phyloP scores from a whole-genome alignment of 1,140 invertebrate genomes.

The Laupala kohalensis region DNA sequence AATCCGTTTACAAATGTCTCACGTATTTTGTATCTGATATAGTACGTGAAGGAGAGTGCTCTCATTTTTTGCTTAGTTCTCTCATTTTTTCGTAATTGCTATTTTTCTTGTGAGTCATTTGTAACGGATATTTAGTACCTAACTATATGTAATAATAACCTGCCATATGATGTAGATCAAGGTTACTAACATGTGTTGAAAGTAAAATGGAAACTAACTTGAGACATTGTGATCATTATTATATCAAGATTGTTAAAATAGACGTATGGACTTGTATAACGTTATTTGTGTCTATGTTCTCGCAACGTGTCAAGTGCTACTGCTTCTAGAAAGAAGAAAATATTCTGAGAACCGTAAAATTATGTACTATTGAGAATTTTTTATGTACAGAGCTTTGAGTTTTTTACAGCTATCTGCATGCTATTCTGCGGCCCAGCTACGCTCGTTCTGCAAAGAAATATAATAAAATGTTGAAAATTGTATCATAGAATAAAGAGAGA shows the following conservation, averaged over 20 bases:
- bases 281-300: not conserved
- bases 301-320: not conserved
- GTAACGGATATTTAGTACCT: too few relatives aligned
- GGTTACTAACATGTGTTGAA: too few relatives aligned
- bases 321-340: not conserved
- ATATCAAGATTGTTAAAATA: not conserved
- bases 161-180: too few relatives aligned
- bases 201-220: too few relatives aligned
- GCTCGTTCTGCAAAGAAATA: not conserved
- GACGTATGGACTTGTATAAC: not conserved
- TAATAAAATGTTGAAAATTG: not conserved
- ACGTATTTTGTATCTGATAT: too few relatives aligned
- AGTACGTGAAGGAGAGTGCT: too few relatives aligned
- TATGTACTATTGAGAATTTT: not conserved
- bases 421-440: not conserved
- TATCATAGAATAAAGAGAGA: not conserved
- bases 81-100: too few relatives aligned
- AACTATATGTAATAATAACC: too few relatives aligned
- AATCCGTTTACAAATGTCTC: too few relatives aligned
- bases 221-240: too few relatives aligned
- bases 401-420: not conserved
- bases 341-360: not conserved
- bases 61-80: too few relatives aligned
- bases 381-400: not conserved
- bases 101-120: too few relatives aligned